These are phyloP conservation scores for Choreutis nemorana DNA, from an alignment of 2,888 invertebrate genomes.

Conservation along the genomic window DNA sequence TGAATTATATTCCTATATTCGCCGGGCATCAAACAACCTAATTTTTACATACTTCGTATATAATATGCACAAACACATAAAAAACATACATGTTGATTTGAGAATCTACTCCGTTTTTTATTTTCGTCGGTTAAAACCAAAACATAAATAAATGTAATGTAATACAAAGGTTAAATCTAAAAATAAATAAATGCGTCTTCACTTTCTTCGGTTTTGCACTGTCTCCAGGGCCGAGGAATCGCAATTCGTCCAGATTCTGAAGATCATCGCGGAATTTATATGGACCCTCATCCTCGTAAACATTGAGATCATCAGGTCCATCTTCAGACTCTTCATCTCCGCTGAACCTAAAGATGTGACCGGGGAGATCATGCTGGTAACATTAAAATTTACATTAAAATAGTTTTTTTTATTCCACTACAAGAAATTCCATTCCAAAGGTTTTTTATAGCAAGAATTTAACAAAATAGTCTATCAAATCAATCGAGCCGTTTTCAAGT, in stretches of 20 bases:
- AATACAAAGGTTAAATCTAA: not conserved
- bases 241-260: slow-evolving; percentile 23
- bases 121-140: not conserved
- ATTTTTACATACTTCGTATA: too few species aligned
- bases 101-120: not conserved
- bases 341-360: slow-evolving; percentile 71
- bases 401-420: not conserved
- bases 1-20: too few species aligned
- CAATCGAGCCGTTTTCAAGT: too few species aligned
- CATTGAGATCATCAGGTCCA: slow-evolving; percentile 47
- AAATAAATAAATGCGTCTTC: not conserved
- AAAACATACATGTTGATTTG: not conserved
- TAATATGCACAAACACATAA: not conserved
- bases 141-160: too few species aligned
- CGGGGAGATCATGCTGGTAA: slow-evolving; percentile 79
- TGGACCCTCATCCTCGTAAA: slow-evolving; percentile 48
- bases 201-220: slow-evolving; percentile 6
- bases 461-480: too few species aligned
- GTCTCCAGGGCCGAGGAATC: slow-evolving; percentile 37
- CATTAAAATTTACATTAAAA: slow-evolving; percentile 16
- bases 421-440: not conserved
- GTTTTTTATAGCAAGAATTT: too few species aligned
- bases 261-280: slow-evolving; percentile 52
- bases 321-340: slow-evolving; percentile 62
- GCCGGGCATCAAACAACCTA: too few species aligned